Evolutionary conservation across 2,113 vertebrate genomes (phyloP).

Genomic region (Stictonetta naevosa): DNA sequence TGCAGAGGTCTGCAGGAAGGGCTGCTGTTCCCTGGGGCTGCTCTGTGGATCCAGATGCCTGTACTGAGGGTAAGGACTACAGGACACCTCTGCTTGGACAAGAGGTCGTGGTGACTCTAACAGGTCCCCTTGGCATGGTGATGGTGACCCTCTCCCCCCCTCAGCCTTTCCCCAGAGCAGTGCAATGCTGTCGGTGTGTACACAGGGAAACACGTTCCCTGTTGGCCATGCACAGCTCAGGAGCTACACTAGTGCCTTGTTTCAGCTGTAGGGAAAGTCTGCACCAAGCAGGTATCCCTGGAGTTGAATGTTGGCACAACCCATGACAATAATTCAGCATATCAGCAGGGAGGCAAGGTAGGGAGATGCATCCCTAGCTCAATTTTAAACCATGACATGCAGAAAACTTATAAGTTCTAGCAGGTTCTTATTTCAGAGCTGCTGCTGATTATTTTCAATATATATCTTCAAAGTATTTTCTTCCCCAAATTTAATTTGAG

Average conservation of each 20-base stretch:
- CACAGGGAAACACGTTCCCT: neutral
- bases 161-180: neutral
- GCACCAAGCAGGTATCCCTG: neutral
- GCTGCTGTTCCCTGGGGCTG: neutral
- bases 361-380: neutral
- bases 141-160: neutral
- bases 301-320: neutral
- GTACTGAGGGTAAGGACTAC: neutral
- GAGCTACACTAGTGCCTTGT: neutral
- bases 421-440: neutral
- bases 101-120: neutral
- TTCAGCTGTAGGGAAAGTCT: neutral
- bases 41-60: neutral
- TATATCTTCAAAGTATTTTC: constrained; percentile 24
- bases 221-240: neutral
- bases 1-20: neutral
- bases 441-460: neutral
- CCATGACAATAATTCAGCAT: neutral
- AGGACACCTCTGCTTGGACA: neutral
- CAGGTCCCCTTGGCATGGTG: neutral
- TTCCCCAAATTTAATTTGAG: constrained; percentile 30
- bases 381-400: neutral
- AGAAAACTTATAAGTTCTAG: neutral
- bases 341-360: neutral
- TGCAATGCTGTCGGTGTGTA: neutral